These are phyloP conservation scores for Zaprionus lineosus DNA, from an alignment of 2,888 invertebrate genomes.

Conservation along the genomic window DNA sequence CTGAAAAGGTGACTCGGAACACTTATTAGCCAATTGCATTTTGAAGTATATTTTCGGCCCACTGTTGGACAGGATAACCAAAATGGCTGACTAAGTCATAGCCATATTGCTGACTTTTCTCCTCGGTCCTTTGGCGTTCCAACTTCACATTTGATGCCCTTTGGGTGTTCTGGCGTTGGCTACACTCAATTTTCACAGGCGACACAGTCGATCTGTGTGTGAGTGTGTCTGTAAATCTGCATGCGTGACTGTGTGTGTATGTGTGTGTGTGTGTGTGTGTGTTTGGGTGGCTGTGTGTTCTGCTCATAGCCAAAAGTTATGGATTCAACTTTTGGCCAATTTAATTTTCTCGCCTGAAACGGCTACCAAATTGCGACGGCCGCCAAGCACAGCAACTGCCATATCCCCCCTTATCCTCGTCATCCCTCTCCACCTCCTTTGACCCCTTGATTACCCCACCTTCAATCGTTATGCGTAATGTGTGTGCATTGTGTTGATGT, in stretches of 20 bases:
- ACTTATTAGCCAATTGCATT: constrained; percentile 57
- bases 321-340: constrained; percentile 81
- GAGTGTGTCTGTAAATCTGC: too few relatives aligned
- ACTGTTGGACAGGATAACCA: constrained; percentile 39
- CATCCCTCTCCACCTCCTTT: background rate
- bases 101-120: too few relatives aligned
- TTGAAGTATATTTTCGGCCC: constrained; percentile 41
- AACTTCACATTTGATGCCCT: constrained; percentile 33
- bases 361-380: constrained; percentile 67
- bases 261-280: constrained; percentile 10
- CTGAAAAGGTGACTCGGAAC: background rate
- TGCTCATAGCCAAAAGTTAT: constrained; percentile 74
- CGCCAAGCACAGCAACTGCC: constrained; percentile 16
- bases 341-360: constrained; percentile 81
- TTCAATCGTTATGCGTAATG: constrained; percentile 27
- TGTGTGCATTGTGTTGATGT: constrained; percentile 48
- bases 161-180: constrained; percentile 50
- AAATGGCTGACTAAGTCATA: constrained; percentile 62
- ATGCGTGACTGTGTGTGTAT: constrained; percentile 6
- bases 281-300: constrained; percentile 45
- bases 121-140: background rate
- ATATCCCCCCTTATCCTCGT: constrained; percentile 1
- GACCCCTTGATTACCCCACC: background rate
- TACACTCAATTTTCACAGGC: constrained; percentile 74
- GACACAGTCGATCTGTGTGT: constrained; percentile 24